Conservation (phyloP, 2,888 invertebrate species). For the Andrena bicolor region DNA sequence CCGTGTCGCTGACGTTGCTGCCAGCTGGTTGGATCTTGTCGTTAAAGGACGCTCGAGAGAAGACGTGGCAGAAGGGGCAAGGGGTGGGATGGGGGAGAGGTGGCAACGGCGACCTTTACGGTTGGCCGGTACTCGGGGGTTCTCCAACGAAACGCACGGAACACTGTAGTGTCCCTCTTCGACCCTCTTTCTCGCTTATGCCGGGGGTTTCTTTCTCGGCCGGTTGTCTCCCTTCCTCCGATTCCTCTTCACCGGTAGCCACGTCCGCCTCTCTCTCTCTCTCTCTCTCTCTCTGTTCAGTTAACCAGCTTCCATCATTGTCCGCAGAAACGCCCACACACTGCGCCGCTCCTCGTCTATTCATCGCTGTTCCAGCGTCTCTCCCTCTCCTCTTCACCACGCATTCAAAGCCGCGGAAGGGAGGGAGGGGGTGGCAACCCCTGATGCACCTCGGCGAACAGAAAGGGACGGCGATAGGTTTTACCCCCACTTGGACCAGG, state of each 20-base stretch:
- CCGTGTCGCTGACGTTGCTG: constrained; percentile 40
- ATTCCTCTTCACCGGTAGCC: neutral
- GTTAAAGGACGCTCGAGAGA: constrained; percentile 29
- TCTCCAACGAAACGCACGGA: constrained; percentile 60
- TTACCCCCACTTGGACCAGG: constrained; percentile 62
- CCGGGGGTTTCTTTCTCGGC: neutral
- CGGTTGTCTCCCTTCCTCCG: constrained; percentile 11
- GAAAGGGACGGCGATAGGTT: constrained; percentile 67
- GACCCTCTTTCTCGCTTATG: constrained; percentile 9
- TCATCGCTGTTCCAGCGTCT: constrained; percentile 30
- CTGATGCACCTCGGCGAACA: constrained; percentile 41
- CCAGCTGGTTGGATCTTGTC: constrained; percentile 49
- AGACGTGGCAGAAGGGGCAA: neutral
- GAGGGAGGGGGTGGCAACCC: constrained; percentile 35
- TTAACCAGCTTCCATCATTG: constrained; percentile 46
- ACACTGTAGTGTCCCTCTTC: constrained; percentile 21
- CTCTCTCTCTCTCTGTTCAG: constrained; percentile 19
- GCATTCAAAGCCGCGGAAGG: neutral
- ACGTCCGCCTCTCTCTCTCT: constrained; percentile 11
- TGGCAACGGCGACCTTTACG: constrained; percentile 68
- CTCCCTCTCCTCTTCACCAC: constrained; percentile 20
- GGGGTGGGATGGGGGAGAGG: too few relatives aligned
- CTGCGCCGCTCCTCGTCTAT: constrained; percentile 15
- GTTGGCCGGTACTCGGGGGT: constrained; percentile 64
- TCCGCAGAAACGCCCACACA: constrained; percentile 50